Evolutionary conservation across 2,113 vertebrate genomes (phyloP).

Genomic region (Pedetes capensis): DNA sequence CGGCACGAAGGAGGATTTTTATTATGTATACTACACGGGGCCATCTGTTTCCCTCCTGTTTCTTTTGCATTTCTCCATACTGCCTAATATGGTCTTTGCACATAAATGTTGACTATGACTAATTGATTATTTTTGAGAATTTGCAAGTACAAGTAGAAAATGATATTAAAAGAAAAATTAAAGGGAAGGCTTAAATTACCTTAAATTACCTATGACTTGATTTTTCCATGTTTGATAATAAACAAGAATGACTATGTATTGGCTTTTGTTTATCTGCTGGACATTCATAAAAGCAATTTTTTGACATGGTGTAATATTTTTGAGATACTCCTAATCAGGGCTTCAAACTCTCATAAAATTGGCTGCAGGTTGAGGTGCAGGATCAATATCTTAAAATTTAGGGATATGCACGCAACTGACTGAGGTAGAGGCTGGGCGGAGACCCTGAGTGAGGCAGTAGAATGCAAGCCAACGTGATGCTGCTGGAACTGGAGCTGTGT

Average conservation of each 20-base stretch:
- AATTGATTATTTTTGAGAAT: slow-evolving; percentile 70
- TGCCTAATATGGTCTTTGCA: slow-evolving; percentile 58
- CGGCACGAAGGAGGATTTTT: slow-evolving; percentile 30
- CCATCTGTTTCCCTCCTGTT: slow-evolving; percentile 67
- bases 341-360: too few species aligned
- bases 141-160: slow-evolving; percentile 56
- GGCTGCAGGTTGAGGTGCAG: too few species aligned
- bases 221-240: slow-evolving; percentile 20
- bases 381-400: too few species aligned
- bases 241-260: background rate
- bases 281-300: background rate
- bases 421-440: rapidly evolving
- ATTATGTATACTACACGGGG: slow-evolving; percentile 44
- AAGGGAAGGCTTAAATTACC: slow-evolving; percentile 53
- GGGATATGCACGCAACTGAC: rapidly evolving
- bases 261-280: slow-evolving; percentile 17
- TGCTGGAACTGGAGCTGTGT: slow-evolving; percentile 89
- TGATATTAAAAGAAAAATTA: slow-evolving; percentile 49
- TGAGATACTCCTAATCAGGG: background rate
- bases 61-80: slow-evolving; percentile 38
- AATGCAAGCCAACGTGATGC: slow-evolving; percentile 78
- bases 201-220: slow-evolving; percentile 53
- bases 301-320: background rate
- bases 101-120: slow-evolving; percentile 68
- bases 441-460: rapidly evolving